Evolutionary conservation across 1,140 invertebrate species (phyloP).

Genomic region (Zaprionus davidi): DNA sequence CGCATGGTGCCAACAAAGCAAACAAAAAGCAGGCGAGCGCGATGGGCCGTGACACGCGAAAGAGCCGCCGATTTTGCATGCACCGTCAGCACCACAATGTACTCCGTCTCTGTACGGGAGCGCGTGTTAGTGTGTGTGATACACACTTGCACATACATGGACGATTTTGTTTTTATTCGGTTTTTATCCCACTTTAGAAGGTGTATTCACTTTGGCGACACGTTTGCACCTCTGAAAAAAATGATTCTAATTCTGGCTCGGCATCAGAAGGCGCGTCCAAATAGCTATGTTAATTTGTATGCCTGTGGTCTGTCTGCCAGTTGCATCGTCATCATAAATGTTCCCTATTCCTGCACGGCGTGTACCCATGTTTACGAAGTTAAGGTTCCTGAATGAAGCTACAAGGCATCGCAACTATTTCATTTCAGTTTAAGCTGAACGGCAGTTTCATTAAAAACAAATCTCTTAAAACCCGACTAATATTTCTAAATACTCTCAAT

Average conservation of each 20-base stretch:
- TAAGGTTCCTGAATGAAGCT: no score
- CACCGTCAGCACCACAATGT: constrained; percentile 58
- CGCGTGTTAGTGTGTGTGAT: not conserved
- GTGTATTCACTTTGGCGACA: not conserved
- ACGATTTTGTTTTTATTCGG: not conserved
- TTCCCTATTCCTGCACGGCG: no score
- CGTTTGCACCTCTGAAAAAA: constrained; percentile 69
- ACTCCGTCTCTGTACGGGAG: not conserved
- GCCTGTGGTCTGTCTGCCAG: no score
- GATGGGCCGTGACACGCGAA: constrained; percentile 17
- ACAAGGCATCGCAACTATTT: no score
- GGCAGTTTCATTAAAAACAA: no score
- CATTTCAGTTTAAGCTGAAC: no score
- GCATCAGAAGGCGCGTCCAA: no score
- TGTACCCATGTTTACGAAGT: no score
- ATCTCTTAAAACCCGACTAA: no score
- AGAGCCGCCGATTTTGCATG: constrained; percentile 60
- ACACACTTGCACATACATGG: not conserved
- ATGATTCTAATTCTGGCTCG: constrained; percentile 56
- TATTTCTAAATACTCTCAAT: constrained; percentile 27
- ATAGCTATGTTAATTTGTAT: no score
- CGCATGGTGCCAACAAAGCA: constrained; percentile 60
- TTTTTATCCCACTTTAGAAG: not conserved
- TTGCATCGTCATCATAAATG: no score
- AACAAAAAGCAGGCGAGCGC: constrained; percentile 38